A percentile compares a stretch with the other conserved stretches of the same genome.
Conservation (phyloP, 1,140 invertebrate species). For the Lasaia peninsularis region DNA sequence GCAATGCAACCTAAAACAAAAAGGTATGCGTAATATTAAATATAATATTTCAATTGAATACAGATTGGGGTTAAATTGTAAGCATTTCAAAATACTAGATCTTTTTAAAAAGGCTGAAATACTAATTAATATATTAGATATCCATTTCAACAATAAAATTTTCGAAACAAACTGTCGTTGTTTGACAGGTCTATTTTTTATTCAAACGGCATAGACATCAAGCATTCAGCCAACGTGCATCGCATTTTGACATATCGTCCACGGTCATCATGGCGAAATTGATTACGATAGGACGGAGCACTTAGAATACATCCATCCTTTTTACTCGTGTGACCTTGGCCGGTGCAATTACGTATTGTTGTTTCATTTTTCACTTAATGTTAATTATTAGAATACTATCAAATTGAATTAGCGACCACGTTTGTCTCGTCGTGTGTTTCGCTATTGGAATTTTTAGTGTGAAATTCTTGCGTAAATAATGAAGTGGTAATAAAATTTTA, state of each 20-base stretch:
- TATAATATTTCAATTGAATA: too few species aligned
- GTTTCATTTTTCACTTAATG: constrained; percentile 24
- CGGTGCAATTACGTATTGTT: constrained; percentile 26
- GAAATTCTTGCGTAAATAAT: too few species aligned
- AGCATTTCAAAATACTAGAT: too few species aligned
- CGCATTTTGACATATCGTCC: constrained; percentile 48
- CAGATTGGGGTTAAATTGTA: too few species aligned
- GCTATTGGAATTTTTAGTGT: too few species aligned
- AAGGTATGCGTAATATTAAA: too few species aligned
- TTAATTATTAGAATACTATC: background rate
- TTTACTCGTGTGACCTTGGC: constrained; percentile 36
- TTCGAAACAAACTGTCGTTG: constrained; percentile 13
- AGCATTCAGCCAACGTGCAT: constrained; percentile 24
- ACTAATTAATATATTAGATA: too few species aligned
- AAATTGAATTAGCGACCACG: background rate
- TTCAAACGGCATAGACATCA: constrained; percentile 28
- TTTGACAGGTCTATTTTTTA: constrained; percentile 26
- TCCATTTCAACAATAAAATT: too few species aligned
- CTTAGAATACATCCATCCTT: constrained; percentile 33
- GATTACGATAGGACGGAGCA: constrained; percentile 41
- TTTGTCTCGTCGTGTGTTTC: too few species aligned
- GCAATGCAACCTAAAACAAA: too few species aligned
- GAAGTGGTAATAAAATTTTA: too few species aligned
- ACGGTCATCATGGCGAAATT: constrained; percentile 55
- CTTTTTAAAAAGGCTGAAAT: too few species aligned